Conservation (phyloP, 2,797 vertebrate species). For the Pangasius krempfi region DNA sequence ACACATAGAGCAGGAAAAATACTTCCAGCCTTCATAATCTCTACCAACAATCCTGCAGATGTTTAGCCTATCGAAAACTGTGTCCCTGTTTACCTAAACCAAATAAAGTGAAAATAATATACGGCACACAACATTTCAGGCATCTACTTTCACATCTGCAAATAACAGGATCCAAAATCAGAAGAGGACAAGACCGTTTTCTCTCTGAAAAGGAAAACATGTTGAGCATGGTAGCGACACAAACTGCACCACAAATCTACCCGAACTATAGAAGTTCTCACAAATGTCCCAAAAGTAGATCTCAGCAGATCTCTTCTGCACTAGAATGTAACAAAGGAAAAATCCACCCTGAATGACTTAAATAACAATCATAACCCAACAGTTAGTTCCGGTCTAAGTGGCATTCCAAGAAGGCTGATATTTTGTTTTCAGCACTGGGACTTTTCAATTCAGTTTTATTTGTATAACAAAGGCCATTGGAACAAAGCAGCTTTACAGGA, state of each 20-base stretch:
- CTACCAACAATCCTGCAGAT: not conserved
- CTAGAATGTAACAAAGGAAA: not conserved
- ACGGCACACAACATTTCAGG: not conserved
- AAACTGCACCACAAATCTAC: not conserved
- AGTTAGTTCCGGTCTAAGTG: not conserved
- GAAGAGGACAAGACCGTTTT: not conserved
- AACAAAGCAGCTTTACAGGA: no score
- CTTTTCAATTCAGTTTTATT: no score
- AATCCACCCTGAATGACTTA: not conserved
- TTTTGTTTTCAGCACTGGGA: no score
- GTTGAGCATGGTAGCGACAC: not conserved
- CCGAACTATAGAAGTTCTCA: not conserved
- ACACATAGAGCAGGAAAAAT: not conserved
- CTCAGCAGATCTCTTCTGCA: not conserved
- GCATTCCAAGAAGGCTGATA: not conserved
- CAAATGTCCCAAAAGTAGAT: not conserved
- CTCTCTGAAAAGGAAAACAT: not conserved
- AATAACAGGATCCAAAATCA: conserved; percentile 1
- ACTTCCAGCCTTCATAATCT: not conserved
- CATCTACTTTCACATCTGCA: conserved; percentile 32
- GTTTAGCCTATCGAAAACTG: not conserved
- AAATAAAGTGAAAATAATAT: not conserved
- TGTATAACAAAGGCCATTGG: no score
- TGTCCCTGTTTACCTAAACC: not conserved
- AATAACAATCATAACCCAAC: not conserved